A percentile compares a stretch with the other conserved stretches of the same genome.
These are phyloP conservation scores for Acanthaster planci DNA, from an alignment of 35 echinoderm and acorn worm genomes.

Conservation along the genomic window DNA sequence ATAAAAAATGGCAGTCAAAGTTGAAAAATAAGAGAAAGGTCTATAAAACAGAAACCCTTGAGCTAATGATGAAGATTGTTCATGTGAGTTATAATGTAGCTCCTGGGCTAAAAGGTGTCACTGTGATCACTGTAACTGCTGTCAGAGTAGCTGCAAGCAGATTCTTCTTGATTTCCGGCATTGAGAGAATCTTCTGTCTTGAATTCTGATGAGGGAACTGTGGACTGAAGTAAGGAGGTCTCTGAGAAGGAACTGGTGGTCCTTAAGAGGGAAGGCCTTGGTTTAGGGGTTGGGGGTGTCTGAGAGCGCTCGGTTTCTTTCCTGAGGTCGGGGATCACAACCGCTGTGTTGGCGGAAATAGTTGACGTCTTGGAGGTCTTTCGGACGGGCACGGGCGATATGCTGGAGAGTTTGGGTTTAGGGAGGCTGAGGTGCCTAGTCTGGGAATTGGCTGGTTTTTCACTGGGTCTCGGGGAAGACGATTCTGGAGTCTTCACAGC, in stretches of 20 bases:
- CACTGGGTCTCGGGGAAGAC: neutral
- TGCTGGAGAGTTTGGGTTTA: conserved; percentile 52
- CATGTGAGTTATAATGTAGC: too few species aligned
- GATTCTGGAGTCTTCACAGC: neutral
- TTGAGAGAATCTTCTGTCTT: conserved; percentile 16
- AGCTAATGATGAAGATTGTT: too few species aligned
- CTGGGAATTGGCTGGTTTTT: conserved; percentile 22
- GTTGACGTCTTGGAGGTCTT: conserved; percentile 23
- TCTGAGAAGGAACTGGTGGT: conserved; percentile 32
- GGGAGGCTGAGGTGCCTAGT: conserved; percentile 32
- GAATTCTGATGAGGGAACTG: conserved; percentile 22
- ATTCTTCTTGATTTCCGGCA: conserved; percentile 5
- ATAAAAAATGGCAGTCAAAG: too few species aligned
- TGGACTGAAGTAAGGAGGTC: neutral
- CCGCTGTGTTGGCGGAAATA: neutral
- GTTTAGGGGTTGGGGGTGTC: conserved; percentile 49
- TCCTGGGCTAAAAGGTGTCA: neutral
- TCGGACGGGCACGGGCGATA: conserved; percentile 40
- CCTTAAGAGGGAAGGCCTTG: conserved; percentile 24
- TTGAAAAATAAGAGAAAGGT: too few species aligned
- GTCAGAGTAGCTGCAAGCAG: conserved; percentile 36
- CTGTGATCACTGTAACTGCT: conserved; percentile 36
- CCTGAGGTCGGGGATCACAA: neutral
- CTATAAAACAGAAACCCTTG: too few species aligned
- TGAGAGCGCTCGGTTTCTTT: neutral